A percentile compares a stretch with the other conserved stretches of the same genome.
phyloP scores from a whole-genome alignment of 1,140 invertebrate species.

The Linepithema humile region DNA sequence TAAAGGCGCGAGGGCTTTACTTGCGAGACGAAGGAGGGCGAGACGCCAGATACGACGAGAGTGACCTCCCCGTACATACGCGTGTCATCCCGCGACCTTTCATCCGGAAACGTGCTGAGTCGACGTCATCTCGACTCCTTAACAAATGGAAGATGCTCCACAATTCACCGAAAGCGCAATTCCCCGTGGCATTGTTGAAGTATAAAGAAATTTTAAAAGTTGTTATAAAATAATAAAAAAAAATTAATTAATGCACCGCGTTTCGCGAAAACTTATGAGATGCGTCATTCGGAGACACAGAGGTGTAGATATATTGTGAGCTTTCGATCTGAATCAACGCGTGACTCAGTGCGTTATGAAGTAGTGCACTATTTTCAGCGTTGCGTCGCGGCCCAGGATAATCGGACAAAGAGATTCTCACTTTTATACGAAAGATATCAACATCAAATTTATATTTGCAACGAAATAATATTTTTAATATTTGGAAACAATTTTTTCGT shows the following conservation, averaged over 20 bases:
- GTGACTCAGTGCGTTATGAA: slow-evolving; percentile 53
- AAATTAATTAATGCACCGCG: not conserved
- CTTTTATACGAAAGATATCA: not conserved
- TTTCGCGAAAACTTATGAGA: not conserved
- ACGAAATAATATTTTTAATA: not conserved
- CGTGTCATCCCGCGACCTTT: not conserved
- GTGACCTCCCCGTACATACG: not conserved
- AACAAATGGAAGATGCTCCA: not conserved
- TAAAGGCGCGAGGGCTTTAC: slow-evolving; percentile 18
- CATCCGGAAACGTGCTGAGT: slow-evolving; percentile 6
- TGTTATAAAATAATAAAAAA: not conserved
- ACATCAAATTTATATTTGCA: not conserved
- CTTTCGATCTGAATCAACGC: slow-evolving; percentile 7
- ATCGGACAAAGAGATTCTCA: not conserved
- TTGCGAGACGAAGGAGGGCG: not conserved
- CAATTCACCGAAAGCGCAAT: not conserved
- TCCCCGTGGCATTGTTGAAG: not conserved
- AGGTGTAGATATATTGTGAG: not conserved
- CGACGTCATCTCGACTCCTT: not conserved
- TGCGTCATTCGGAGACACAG: not conserved
- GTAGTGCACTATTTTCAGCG: slow-evolving; percentile 46
- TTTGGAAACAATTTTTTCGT: not conserved
- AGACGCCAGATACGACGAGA: not conserved
- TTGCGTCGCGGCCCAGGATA: not conserved
- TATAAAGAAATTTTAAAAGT: not conserved